These are phyloP conservation scores for Alosa sapidissima DNA, from an alignment of 2,797 vertebrate species.

Conservation along the genomic window DNA sequence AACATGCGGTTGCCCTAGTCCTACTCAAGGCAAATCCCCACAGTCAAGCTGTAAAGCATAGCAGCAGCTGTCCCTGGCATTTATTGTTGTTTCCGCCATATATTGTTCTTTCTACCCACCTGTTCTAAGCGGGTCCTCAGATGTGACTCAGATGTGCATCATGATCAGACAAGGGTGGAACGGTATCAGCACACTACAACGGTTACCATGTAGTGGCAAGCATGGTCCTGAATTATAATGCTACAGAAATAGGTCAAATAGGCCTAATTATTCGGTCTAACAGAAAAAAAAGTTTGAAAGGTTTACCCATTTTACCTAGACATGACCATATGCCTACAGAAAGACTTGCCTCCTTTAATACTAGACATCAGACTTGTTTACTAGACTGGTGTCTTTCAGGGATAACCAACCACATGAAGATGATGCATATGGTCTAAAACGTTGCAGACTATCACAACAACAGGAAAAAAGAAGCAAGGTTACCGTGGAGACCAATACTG, in stretches of 20 bases:
- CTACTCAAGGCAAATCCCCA: not conserved
- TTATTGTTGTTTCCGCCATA: not conserved
- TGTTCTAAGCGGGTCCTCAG: not conserved
- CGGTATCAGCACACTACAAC: not conserved
- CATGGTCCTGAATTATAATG: no score
- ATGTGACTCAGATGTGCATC: not conserved
- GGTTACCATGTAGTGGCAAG: no score
- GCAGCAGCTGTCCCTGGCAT: not conserved
- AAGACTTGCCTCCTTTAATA: not conserved
- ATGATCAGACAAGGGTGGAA: not conserved
- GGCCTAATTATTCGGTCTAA: no score
- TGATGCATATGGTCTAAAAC: not conserved
- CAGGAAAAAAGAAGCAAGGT: constrained; percentile 10
- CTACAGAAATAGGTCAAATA: no score
- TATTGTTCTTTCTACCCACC: not conserved
- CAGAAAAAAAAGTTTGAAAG: not conserved
- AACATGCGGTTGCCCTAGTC: not conserved
- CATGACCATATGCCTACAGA: not conserved
- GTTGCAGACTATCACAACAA: not conserved
- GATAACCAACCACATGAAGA: not conserved
- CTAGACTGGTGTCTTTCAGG: constrained; percentile 2
- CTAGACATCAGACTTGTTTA: not conserved
- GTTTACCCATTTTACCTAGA: no score
- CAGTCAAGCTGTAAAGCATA: not conserved
- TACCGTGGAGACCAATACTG: constrained; percentile 24